Conservation (phyloP, 2,797 vertebrate genomes). For the Xyrichtys novacula region DNA sequence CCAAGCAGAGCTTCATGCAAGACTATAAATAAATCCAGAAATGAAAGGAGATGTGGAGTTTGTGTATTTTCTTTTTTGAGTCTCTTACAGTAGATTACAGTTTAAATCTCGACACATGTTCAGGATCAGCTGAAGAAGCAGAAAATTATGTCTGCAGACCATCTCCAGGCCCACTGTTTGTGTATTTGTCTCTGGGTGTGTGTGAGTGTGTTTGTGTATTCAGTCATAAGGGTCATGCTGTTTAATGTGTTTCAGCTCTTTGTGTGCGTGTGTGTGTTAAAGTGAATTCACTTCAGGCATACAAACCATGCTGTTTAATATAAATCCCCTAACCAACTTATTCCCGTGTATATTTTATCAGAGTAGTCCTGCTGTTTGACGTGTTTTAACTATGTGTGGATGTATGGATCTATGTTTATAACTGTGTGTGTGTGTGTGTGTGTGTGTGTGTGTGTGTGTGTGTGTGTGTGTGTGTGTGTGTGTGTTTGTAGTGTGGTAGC, state of each 20-base stretch:
- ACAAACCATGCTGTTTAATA: slow-evolving; percentile 38
- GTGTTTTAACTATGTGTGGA: slow-evolving; percentile 54
- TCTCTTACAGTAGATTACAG: slow-evolving; percentile 77
- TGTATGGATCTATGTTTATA: slow-evolving; percentile 62
- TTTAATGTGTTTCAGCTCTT: slow-evolving; percentile 57
- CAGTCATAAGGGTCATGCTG: slow-evolving; percentile 47
- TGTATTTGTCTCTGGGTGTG: slow-evolving; percentile 59
- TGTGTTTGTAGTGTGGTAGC: slow-evolving; percentile 47
- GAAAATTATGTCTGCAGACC: slow-evolving; percentile 73
- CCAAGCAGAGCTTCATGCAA: slow-evolving; percentile 47
- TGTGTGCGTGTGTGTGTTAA: slow-evolving; percentile 20
- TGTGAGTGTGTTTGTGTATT: slow-evolving; percentile 58
- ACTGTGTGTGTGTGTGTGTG: slow-evolving; percentile 25
- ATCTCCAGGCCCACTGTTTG: slow-evolving; percentile 66
- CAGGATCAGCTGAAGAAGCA: slow-evolving; percentile 80
- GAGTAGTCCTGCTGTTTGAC: slow-evolving; percentile 57
- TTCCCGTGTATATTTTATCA: slow-evolving; percentile 54
- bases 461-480: slow-evolving; percentile 36
- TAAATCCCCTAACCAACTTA: slow-evolving; percentile 43
- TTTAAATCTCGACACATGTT: slow-evolving; percentile 82
- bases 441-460: slow-evolving; percentile 29
- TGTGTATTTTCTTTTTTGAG: slow-evolving; percentile 77
- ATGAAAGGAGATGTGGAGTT: slow-evolving; percentile 56
- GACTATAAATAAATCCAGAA: slow-evolving; percentile 73
- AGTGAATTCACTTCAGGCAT: slow-evolving; percentile 24